Base-by-base conservation (phyloP, 1,140 invertebrate species). In the Cyphomyrmex costatus region DNA sequence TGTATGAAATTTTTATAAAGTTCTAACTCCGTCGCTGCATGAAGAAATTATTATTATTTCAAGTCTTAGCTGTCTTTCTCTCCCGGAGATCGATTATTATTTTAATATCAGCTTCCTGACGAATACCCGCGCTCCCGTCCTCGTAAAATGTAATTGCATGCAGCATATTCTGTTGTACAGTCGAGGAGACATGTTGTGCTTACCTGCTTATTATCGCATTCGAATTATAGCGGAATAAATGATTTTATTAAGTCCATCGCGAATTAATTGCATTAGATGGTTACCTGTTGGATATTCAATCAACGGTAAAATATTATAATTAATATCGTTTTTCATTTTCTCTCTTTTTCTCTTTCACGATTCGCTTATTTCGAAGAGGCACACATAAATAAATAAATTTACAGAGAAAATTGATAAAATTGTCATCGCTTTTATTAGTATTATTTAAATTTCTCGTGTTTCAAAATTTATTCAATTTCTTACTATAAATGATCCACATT, bases 121-220 rank as follows among this genome's bases (percentile, higher is more conserved):
- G 56, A 56, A 49, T 60, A 6, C 14, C 12, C 14, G 14, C 19
- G 51, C 24, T 49, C 51, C 36, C n/a, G 66, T 24, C 33, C 30
- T 80, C 65, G 21, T 82, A 36, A 74, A 61, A 83, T 56, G 30
- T 73, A 73, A 82, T 73, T 73, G 79, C 79, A 10, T 73, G 79
- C 79, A 10, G 24, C 53, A 60, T 60, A 73, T 82, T 82, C 66
- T 73, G 21, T 82, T 60, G 60, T 60, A 30, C 53, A 73, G 10
- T 58, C 63, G 6, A n/a, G n/a, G 14, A 42, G 24, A n/a, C 68
- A 60, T 27, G 65, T 61, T 19, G 24, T 36, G 16, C 53, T 46
- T 19, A 83, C 53, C 53, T 46, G 68, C 79, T 83, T 74, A 83
- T 83, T 83, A 83, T 83, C 68, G 79, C 68, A 74, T 60, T 83